Base-by-base conservation (phyloP, 1,140 invertebrate genomes). In the Heterodera carotae region DNA sequence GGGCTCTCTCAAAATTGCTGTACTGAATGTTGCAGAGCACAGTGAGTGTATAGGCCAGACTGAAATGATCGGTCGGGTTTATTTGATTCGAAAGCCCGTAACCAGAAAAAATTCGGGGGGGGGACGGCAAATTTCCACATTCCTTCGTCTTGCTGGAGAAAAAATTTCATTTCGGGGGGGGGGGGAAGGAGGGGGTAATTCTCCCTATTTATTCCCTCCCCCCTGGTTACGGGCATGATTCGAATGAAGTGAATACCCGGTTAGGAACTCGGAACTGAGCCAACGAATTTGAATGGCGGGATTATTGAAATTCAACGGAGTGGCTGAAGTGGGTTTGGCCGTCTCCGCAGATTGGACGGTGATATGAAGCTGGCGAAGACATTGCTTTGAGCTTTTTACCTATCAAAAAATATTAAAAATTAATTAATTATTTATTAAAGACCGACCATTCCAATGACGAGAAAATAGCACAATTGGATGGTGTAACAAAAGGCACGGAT, bases 401-500 rank as follows among this genome's bases (percentile, higher is more conserved):
- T 81, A 25, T 56, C 22, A 60, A 81, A n/a, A n/a, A n/a, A n/a
- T n/a, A 83, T 27, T 56, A 4, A 33, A 77, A 7, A 78, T 76
- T 25, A n/a, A n/a, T 8, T 33, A 71, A 74, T 2, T 81, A 10
- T 76, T 22, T n/a, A 82, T 78, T 39, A 75, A n/a, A n/a, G n/a
- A n/a, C n/a, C n/a, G n/a, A 81, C 82, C 68, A 82, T 81, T 27
- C 81, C 81, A 22, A 74, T 82, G 34, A 80, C 36, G 34, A 82
- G 68, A 68, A 82, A 82, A 70, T 84, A 82, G 56, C 82, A 82
- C 15, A 82, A 69, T 81, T 82, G 81, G 59, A 82, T 84, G 15
- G 81, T 80, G 64, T 84, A 82, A 25, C 80, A 84, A 67, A 82
- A 82, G 18, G 81, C 81, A 12, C 81, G 81, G 53, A 82, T 82